Base-by-base conservation (phyloP, 2,113 vertebrate genomes). In the Sorex araneus region DNA sequence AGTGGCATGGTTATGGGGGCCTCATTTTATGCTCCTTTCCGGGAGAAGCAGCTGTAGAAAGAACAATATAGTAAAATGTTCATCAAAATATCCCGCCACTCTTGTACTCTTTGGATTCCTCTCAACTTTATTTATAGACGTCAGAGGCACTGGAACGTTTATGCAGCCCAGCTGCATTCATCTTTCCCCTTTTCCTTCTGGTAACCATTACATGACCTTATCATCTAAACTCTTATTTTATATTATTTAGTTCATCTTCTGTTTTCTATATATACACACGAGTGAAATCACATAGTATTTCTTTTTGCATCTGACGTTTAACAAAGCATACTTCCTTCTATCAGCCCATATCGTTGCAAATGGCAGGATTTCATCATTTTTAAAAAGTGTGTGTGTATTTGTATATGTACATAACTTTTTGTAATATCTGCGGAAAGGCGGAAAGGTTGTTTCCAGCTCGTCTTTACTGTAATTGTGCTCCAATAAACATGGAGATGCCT, bases 11-110 rank as follows among this genome's bases (percentile, higher is more conserved):
- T n/a, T n/a, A n/a, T n/a, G n/a, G n/a, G n/a, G n/a, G n/a, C n/a
- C n/a, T n/a, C n/a, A n/a, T n/a, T n/a, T n/a, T n/a, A n/a, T n/a
- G n/a, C n/a, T n/a, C n/a, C n/a, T n/a, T n/a, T n/a, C n/a, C n/a
- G n/a, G n/a, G n/a, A n/a, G n/a, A n/a, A n/a, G n/a, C n/a, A n/a
- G n/a, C n/a, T n/a, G n/a, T n/a, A n/a, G n/a, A n/a, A n/a, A n/a
- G n/a, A n/a, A n/a, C n/a, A 75, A 60, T 50, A 69, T 91, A 67
- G n/a, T 66, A 9, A 82, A 90, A 78, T 54, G 43, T 3, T 30
- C 40, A 83, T 28, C n/a, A 60, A 74, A 73, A 60, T 67, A 28
- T 47, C 15, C 47, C 8, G 32, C 45, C 83, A 21, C 3, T 7
- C 23, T 40, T 70, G 27, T 8, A 36, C 7, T 21, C 19, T 73